Evolutionary conservation across 2,888 invertebrate genomes (phyloP), one percentile per base, ranked within the genome.

Genomic region (Isotomurus palustris): DNA sequence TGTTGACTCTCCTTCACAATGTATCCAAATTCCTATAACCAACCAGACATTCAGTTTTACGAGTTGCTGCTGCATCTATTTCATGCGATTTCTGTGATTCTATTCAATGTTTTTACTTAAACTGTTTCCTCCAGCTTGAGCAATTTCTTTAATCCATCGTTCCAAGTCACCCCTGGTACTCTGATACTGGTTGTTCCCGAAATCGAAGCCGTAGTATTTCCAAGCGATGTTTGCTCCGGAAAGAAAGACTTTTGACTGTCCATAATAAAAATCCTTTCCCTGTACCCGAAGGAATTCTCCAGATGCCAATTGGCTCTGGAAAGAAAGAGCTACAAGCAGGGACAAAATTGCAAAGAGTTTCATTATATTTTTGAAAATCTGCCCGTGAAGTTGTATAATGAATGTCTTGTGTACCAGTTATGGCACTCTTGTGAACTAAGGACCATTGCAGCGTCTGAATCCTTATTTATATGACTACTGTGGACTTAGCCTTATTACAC

Each of bases 211-310:
- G 53, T 73, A 73, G 28, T 59, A 66, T 36, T 68, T 60, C 73
- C 73, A 73, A 10, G 72, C 73, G 27, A 71, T 64, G 52, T 73
- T 73, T 14, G 61, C 58, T 3, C 73, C 72, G n/a, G 68, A 72
- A 2, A 73, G 67, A 53, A 71, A 73, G 1, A 73, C 71, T 47
- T 68, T 64, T 21, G 71, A 51, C 3, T 59, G 54, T 17, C 70
- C 67, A 55, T 71, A 72, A 35, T 56, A 62, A 6, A 72, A 59
- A 41, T 64, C 57, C 17, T 49, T 60, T 8, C 71, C 70, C 12
- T 50, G 53, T 17, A 61, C 58, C 8, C 62, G 29, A 19, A 70
- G 49, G 49, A 57, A 64, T 28, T 60, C 60, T n/a, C n/a, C n/a
- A n/a, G 40, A 40, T 40, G 40, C 10, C 14, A 19, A 40, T 10